Base-by-base conservation (phyloP, 2,797 vertebrate species). In the Valencia hispanica region DNA sequence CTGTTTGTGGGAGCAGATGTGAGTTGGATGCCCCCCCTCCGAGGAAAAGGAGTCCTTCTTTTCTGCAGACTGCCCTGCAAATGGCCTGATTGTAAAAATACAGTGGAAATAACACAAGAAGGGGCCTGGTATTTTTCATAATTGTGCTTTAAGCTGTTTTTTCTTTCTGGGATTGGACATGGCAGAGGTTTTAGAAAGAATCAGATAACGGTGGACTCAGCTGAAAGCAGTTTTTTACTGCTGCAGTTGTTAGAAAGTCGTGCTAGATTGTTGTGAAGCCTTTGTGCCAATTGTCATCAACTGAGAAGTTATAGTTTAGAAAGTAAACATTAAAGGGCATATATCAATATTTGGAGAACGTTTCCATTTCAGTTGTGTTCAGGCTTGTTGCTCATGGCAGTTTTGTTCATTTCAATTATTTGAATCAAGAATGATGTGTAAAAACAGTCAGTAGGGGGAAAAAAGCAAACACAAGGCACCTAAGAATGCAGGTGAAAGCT, bases 1-100 rank as follows among this genome's bases (percentile, higher is more conserved):
- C 79, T 36, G 68, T 86, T 78, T 85, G 71, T 70, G 78, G 82
- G 75, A 87, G 74, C 78, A 86, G 86, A 86, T 88, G 88, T 86
- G 80, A 83, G 74, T 83, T 65, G 82, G 79, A 59, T 12, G 20
- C 39, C 55, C 18, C 75, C 85, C 85, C 65, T 32, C 59, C 72
- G 83, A 72, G 84, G 72, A 82, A 78, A 50, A 73, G 68, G 61
- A 84, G 73, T 61, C 66, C 66, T 59, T 61, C 68, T 9, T 68
- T 68, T 72, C 80, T 81, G 71, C 41, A 68, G 79, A 78, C 74
- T 63, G 79, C 55, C 68, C 75, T 72, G 55, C 72, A 57, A 82
- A 79, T 72, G 43, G 84, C 82, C 82, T 68, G 80, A 74, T 68
- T 84, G 79, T 79, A 83, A 86, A 85, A 83, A 72, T 45, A 81